Conservation (phyloP, 2,113 vertebrate genomes). For the Vombatus ursinus region DNA sequence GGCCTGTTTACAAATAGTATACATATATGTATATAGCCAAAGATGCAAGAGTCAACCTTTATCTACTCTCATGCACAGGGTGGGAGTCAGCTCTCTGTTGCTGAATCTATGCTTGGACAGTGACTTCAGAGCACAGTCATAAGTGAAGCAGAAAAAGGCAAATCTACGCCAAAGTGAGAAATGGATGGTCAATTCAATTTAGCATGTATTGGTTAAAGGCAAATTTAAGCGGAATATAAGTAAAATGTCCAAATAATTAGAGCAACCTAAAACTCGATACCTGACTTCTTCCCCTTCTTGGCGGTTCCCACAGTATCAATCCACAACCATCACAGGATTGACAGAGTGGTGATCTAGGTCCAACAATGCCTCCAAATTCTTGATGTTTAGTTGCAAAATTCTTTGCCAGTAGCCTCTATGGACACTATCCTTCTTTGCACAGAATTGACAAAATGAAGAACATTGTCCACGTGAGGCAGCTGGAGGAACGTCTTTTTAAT, state of each 20-base stretch:
- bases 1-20: background rate
- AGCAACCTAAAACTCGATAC: background rate
- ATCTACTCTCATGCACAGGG: background rate
- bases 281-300: background rate
- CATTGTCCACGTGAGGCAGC: background rate
- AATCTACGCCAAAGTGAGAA: background rate
- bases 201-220: background rate
- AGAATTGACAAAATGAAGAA: background rate
- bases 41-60: background rate
- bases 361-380: background rate
- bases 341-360: background rate
- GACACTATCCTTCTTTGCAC: background rate
- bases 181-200: background rate
- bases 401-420: background rate
- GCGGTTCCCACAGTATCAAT: background rate
- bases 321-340: background rate
- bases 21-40: too few species aligned
- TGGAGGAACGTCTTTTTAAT: background rate
- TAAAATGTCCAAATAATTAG: background rate
- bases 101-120: background rate
- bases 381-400: background rate
- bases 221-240: background rate
- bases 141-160: background rate
- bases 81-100: background rate
- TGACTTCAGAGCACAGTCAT: background rate